These are phyloP conservation scores for Drosophila melanosoma DNA, from an alignment of 2,888 invertebrate genomes.

Conservation along the genomic window DNA sequence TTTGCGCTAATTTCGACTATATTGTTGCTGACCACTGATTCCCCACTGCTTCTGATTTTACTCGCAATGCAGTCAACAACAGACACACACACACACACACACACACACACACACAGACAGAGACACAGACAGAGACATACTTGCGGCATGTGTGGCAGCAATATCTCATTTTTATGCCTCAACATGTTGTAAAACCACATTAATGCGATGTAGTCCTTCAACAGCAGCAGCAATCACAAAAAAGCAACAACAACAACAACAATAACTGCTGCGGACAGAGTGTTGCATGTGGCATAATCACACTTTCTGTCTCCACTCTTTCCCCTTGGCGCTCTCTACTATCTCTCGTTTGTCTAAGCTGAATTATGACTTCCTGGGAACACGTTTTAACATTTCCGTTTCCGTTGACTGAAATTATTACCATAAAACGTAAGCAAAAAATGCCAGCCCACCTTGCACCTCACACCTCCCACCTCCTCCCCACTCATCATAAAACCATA, in stretches of 20 bases:
- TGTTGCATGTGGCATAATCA: constrained; percentile 61
- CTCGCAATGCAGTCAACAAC: constrained; percentile 30
- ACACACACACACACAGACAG: neutral
- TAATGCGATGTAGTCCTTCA: constrained; percentile 75
- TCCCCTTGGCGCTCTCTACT: constrained; percentile 12
- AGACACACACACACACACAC: constrained; percentile 1
- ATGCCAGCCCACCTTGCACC: constrained; percentile 23
- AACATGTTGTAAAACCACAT: constrained; percentile 77
- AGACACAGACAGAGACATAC: neutral
- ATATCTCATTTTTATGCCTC: constrained; percentile 79
- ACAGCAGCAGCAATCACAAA: constrained; percentile 37
- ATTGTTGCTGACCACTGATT: constrained; percentile 53
- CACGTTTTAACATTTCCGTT: constrained; percentile 80
- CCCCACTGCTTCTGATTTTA: constrained; percentile 23
- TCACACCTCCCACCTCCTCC: neutral
- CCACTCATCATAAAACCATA: neutral
- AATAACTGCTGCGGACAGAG: constrained; percentile 49
- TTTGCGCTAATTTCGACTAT: constrained; percentile 76
- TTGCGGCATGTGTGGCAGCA: constrained; percentile 72
- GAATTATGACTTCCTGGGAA: constrained; percentile 80
- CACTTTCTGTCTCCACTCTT: constrained; percentile 2
- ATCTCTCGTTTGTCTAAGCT: constrained; percentile 77
- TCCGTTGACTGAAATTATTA: constrained; percentile 77
- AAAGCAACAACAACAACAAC: constrained; percentile 22
- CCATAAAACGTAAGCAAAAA: constrained; percentile 72